Evolutionary conservation across 2,797 vertebrate genomes (phyloP), one percentile per base, ranked within the genome.

Genomic region (Anas acuta): DNA sequence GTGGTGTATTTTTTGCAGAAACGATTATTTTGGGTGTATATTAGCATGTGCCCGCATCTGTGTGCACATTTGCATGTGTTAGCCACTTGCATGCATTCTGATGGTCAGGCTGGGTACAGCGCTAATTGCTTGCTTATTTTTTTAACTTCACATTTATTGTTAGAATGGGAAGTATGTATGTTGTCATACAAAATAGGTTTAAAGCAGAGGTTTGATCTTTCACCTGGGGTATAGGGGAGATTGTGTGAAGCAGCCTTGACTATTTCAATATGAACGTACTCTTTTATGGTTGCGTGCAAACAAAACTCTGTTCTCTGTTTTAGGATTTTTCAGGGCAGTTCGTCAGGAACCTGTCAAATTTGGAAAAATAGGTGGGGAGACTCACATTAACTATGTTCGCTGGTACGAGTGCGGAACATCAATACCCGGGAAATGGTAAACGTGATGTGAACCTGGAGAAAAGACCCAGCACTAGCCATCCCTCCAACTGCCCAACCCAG

Each of bases 391-490:
- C 92, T 99, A 99, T 0, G 99, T 99, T 21, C 98, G 98, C 77
- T 99, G 99, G 99, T 99, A 99, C 20, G 99, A 99, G 97, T 99
- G 99, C 26, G 99, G 99, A 67, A 99, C 98, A 2, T 98, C 99
- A 26, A 99, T 99, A 90, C 99, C 99, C 57, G 99, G 99, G 73
- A 99, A 99, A 96, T 99, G 99, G 99, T 99, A 99, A 98, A 86
- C 88, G 57, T 21, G 66, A 32, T 33, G 4, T 0, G 12, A 58
- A 77, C 41, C 6, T 13, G 45, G 39, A 21, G 65, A 43, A 33
- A 23, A 41, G 71, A 66, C 86, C 74, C 93, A 64, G 84, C 86
- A 58, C 41, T 16, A 26, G 19, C 74, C 41, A 7, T 30, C 53
- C 61, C 23, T 22, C 67, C 26, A 0, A 2, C 53, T 41, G 61